Evolutionary conservation across 2,113 vertebrate species (phyloP).

Genomic region (Platycercus adscitus): DNA sequence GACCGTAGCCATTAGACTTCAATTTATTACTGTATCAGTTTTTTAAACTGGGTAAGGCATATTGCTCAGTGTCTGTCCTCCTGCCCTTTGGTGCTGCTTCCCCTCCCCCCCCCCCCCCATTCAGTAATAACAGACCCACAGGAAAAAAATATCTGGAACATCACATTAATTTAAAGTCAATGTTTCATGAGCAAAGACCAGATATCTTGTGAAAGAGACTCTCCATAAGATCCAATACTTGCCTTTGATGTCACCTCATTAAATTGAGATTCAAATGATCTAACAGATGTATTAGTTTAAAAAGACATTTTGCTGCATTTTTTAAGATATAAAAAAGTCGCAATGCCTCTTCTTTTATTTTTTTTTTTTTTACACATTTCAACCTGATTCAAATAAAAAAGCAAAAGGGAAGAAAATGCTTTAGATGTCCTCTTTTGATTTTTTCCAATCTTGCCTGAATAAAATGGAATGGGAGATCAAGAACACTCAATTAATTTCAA

Average conservation of each 20-base stretch:
- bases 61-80: constrained; percentile 72
- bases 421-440: constrained; percentile 86
- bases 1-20: constrained; percentile 80
- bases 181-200: constrained; percentile 75
- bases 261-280: constrained; percentile 83
- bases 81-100: constrained; percentile 66
- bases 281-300: constrained; percentile 85
- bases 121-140: constrained; percentile 66
- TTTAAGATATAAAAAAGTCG: constrained; percentile 70
- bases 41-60: constrained; percentile 76
- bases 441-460: constrained; percentile 81
- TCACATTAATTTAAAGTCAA: constrained; percentile 77
- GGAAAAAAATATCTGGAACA: constrained; percentile 47
- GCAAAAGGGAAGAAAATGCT: constrained; percentile 79
- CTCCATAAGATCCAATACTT: constrained; percentile 58
- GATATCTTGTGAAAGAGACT: constrained; percentile 68
- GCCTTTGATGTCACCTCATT: constrained; percentile 84
- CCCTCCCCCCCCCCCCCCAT: background rate
- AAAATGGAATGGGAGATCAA: constrained; percentile 85
- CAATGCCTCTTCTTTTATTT: background rate
- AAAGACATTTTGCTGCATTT: constrained; percentile 78
- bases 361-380: constrained; percentile 71
- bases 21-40: constrained; percentile 83
- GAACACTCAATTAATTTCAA: constrained; percentile 86
- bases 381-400: constrained; percentile 82